These are phyloP conservation scores for Venturia canescens DNA, from an alignment of 1,140 invertebrate species.

Conservation along the genomic window DNA sequence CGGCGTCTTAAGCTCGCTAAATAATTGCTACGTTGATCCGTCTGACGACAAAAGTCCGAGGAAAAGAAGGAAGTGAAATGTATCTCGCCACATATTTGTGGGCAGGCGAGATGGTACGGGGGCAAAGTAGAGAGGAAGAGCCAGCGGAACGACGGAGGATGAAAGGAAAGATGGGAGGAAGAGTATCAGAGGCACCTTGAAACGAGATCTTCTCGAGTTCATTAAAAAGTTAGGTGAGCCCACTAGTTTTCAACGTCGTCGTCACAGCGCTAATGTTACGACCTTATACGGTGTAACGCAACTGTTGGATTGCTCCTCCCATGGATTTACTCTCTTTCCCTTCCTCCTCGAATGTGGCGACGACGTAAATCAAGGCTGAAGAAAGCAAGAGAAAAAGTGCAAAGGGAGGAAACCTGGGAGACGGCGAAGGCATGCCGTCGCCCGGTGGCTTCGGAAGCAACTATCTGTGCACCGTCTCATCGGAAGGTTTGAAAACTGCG, in stretches of 20 bases:
- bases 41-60: neutral
- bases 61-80: neutral
- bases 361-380: conserved; percentile 13
- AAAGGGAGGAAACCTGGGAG: neutral
- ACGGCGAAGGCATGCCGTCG: conserved; percentile 34
- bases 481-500: conserved; percentile 63
- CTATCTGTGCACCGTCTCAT: conserved; percentile 63
- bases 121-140: neutral
- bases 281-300: conserved; percentile 28
- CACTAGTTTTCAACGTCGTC: neutral
- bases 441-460: conserved; percentile 45
- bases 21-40: conserved; percentile 9
- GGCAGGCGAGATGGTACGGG: neutral
- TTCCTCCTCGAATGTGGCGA: neutral
- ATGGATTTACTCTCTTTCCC: neutral
- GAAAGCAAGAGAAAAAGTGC: neutral
- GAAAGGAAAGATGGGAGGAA: conserved; percentile 27
- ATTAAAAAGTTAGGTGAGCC: conserved; percentile 51
- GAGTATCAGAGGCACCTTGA: conserved; percentile 54
- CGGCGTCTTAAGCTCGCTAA: neutral
- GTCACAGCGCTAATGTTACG: conserved; percentile 1
- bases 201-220: conserved; percentile 62
- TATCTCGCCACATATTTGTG: neutral
- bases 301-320: neutral
- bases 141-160: too few species aligned